These are phyloP conservation scores for Pangasius larnaudii DNA, from an alignment of 2,797 vertebrate species.

Conservation along the genomic window DNA sequence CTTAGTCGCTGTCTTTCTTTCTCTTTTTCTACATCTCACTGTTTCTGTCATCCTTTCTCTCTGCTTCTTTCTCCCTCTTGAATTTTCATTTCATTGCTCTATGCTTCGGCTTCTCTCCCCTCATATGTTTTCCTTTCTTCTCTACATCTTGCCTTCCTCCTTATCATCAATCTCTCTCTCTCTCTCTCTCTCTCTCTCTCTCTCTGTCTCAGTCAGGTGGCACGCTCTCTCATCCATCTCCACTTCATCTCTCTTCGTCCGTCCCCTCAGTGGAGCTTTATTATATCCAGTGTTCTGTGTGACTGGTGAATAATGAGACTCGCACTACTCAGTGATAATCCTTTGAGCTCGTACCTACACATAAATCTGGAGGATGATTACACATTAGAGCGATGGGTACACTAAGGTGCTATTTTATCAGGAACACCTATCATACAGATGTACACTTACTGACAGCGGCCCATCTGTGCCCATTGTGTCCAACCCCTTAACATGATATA, in stretches of 20 bases:
- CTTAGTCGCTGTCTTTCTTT: not conserved
- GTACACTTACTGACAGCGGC: not conserved
- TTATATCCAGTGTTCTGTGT: slow-evolving; percentile 37
- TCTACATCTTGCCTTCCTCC: not conserved
- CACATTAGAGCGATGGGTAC: not conserved
- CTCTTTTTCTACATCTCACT: not conserved
- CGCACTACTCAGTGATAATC: slow-evolving; percentile 5
- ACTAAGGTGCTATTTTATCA: not conserved
- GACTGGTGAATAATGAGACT: slow-evolving; percentile 31
- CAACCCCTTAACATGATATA: slow-evolving; percentile 3
- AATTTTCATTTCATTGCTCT: not conserved
- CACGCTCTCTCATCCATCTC: slow-evolving; percentile 19
- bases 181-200: not conserved
- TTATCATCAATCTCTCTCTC: not conserved
- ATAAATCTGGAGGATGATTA: slow-evolving; percentile 17
- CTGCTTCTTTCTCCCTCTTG: not conserved
- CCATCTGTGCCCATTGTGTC: not conserved
- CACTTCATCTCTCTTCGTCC: not conserved
- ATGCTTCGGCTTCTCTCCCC: not conserved
- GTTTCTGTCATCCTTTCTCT: not conserved
- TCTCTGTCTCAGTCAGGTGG: not conserved
- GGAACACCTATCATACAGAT: not conserved
- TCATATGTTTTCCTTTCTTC: not conserved
- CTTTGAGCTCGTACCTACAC: not conserved
- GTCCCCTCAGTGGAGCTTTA: slow-evolving; percentile 29